A percentile compares a stretch with the other conserved stretches of the same genome.
These are phyloP conservation scores for Phasianus colchicus DNA, from an alignment of 2,113 vertebrate genomes.

Conservation along the genomic window DNA sequence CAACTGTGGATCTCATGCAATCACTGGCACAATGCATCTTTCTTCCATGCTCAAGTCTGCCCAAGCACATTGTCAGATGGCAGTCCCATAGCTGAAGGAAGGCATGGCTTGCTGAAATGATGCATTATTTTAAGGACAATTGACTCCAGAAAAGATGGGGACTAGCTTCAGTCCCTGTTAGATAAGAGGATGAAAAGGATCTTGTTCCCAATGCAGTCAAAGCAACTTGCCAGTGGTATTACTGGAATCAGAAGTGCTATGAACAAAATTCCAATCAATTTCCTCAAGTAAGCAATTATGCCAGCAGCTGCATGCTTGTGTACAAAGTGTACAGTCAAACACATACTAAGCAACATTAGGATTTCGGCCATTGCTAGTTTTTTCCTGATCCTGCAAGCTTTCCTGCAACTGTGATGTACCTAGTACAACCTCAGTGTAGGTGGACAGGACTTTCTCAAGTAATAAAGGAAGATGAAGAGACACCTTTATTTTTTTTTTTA, in stretches of 20 bases:
- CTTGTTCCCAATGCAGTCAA: not conserved
- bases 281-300: not conserved
- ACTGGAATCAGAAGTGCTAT: not conserved
- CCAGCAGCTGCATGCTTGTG: not conserved
- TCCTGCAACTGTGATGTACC: not conserved
- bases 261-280: not conserved
- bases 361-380: not conserved
- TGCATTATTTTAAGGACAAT: not conserved
- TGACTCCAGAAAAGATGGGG: not conserved
- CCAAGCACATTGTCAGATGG: accelerated
- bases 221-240: not conserved
- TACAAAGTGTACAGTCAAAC: not conserved
- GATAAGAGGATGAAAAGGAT: not conserved
- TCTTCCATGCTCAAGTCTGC: not conserved
- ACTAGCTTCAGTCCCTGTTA: not conserved
- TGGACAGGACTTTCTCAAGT: not conserved
- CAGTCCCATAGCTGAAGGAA: not conserved
- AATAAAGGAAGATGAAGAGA: not conserved
- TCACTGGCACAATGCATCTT: not conserved
- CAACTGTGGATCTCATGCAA: not conserved
- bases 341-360: not conserved
- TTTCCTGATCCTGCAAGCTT: not conserved
- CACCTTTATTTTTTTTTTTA: no score
- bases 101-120: not conserved
- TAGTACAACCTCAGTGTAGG: not conserved